Evolutionary conservation across 1,140 invertebrate species (phyloP).

Genomic region (Anastrepha obliqua): DNA sequence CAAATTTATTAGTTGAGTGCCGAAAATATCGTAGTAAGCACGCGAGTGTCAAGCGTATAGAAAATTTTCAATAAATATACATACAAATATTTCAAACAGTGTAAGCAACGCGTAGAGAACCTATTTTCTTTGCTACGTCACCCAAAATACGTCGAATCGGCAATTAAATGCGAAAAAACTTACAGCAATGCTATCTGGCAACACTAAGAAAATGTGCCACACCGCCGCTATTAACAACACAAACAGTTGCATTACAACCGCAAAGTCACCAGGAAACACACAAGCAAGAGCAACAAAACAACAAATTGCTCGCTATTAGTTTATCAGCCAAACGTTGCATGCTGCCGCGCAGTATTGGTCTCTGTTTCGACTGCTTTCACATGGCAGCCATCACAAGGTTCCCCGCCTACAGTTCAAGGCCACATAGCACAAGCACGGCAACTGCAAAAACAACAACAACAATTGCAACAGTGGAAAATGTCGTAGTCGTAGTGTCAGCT

Average conservation of each 20-base stretch:
- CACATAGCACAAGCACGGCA: neutral
- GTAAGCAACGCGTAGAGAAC: neutral
- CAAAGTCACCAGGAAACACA: neutral
- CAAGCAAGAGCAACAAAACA: neutral
- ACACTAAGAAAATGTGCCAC: conserved; percentile 30
- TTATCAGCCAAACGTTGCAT: neutral
- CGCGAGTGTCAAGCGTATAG: neutral
- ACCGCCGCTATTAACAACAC: neutral
- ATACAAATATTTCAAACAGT: neutral
- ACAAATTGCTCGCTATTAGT: neutral
- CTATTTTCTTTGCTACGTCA: too few relatives aligned
- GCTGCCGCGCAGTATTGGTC: neutral
- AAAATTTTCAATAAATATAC: neutral
- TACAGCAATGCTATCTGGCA: conserved; percentile 32
- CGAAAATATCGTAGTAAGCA: conserved; percentile 32
- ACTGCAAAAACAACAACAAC: neutral
- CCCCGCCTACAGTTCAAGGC: neutral
- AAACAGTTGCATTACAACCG: neutral
- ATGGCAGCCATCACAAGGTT: conserved; percentile 1
- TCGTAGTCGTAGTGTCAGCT: neutral
- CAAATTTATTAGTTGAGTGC: neutral
- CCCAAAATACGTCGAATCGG: too few relatives aligned
- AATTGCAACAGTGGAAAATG: neutral
- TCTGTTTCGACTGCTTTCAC: conserved; percentile 36
- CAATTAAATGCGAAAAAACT: conserved; percentile 8